Conservation (phyloP, 2,113 vertebrate genomes). For the Aldabrachelys gigantea region DNA sequence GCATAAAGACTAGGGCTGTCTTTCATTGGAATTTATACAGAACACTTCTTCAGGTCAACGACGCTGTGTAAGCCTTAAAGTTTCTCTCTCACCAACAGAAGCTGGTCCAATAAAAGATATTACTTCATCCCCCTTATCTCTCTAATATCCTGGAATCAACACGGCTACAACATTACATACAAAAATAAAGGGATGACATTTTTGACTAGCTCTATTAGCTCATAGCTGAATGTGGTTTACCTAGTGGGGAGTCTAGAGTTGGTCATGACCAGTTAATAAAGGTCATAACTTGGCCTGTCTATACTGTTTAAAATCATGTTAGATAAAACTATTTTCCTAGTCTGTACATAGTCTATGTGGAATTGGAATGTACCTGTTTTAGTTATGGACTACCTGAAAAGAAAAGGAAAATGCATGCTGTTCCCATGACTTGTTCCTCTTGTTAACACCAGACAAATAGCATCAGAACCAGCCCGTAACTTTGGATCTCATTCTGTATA, state of each 20-base stretch:
- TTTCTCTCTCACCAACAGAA: not conserved
- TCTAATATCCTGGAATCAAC: not conserved
- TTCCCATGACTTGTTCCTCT: not conserved
- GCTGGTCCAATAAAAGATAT: not conserved
- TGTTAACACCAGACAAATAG: slow-evolving; percentile 22
- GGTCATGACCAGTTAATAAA: not conserved
- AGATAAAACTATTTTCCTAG: not conserved
- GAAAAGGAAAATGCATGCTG: not conserved
- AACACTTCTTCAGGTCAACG: not conserved
- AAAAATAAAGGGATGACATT: not conserved
- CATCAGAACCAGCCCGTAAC: not conserved
- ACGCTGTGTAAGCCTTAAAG: not conserved
- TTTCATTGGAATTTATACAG: not conserved
- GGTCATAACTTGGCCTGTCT: not conserved
- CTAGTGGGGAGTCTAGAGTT: not conserved
- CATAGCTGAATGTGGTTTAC: not conserved
- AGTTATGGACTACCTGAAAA: not conserved
- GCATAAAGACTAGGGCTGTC: not conserved
- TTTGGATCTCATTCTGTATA: not conserved
- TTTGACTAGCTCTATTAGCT: not conserved
- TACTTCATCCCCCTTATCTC: not conserved
- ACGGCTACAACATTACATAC: not conserved
- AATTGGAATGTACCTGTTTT: not conserved
- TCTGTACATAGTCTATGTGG: fast-evolving
- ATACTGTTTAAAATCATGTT: not conserved